Evolutionary conservation across 2,888 invertebrate species (phyloP).

Genomic region (Phyllotreta striolata): DNA sequence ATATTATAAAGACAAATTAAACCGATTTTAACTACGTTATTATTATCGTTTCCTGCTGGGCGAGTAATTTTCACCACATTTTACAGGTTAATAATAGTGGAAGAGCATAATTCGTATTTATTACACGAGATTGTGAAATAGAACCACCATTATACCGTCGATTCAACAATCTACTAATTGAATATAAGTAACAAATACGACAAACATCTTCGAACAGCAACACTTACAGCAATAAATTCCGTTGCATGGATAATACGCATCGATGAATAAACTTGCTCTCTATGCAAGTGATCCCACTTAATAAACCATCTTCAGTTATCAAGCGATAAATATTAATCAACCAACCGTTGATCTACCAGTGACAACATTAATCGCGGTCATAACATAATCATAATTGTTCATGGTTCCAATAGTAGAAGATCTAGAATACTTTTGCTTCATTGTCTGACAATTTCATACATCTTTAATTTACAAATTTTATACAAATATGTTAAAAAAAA

Average conservation of each 20-base stretch:
- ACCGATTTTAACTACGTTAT: too few species aligned
- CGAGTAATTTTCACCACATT: too few species aligned
- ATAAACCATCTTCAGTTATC: conserved; percentile 20
- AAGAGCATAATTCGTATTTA: too few species aligned
- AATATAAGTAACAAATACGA: conserved; percentile 12
- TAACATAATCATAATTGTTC: conserved; percentile 8
- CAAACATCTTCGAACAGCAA: conserved; percentile 11
- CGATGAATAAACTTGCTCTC: conserved; percentile 15
- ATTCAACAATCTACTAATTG: conserved; percentile 1
- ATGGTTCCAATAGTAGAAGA: too few species aligned
- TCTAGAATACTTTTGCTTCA: too few species aligned
- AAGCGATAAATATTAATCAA: conserved; percentile 19
- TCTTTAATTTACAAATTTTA: too few species aligned
- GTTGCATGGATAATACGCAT: conserved; percentile 11
- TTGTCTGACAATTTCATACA: too few species aligned
- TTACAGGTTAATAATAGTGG: too few species aligned
- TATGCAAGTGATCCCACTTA: conserved; percentile 14
- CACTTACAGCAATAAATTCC: conserved; percentile 12
- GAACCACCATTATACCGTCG: background rate
- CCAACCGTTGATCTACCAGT: conserved; percentile 13
- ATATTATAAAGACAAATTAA: too few species aligned
- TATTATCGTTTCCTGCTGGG: too few species aligned
- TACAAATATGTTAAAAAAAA: background rate
- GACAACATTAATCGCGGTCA: too few species aligned
- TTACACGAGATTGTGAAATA: background rate